Evolutionary conservation across 2,888 invertebrate genomes (phyloP).

Genomic region (Machimus rusticus): DNA sequence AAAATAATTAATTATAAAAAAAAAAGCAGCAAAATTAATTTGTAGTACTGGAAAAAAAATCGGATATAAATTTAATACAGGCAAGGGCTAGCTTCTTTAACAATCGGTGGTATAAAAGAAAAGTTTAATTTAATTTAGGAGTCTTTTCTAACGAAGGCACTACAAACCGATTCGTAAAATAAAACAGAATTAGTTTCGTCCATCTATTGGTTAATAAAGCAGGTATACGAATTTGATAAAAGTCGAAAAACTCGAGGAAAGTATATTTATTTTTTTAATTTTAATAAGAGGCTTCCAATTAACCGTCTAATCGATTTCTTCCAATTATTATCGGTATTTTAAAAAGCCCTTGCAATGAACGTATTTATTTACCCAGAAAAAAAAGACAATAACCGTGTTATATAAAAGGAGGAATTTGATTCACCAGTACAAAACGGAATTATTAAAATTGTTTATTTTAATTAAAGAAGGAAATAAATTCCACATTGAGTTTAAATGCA

Average conservation of each 20-base stretch:
- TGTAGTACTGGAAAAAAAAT: background rate
- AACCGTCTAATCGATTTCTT: background rate
- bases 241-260: background rate
- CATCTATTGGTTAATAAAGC: background rate
- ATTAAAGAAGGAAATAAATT: background rate
- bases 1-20: background rate
- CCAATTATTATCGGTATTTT: background rate
- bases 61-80: background rate
- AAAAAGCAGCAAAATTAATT: background rate
- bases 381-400: slow-evolving; percentile 14
- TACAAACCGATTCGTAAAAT: background rate
- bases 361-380: background rate
- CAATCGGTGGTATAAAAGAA: no score
- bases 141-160: background rate
- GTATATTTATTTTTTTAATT: background rate
- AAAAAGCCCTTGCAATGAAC: background rate
- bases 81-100: background rate
- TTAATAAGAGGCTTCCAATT: background rate
- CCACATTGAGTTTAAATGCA: background rate
- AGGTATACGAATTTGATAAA: background rate
- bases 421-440: slow-evolving; percentile 13
- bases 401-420: background rate
- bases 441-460: background rate
- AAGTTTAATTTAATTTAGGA: background rate
- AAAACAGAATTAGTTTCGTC: background rate